Conservation (phyloP, 2,888 invertebrate species). For the Dexiosoma caninum region DNA sequence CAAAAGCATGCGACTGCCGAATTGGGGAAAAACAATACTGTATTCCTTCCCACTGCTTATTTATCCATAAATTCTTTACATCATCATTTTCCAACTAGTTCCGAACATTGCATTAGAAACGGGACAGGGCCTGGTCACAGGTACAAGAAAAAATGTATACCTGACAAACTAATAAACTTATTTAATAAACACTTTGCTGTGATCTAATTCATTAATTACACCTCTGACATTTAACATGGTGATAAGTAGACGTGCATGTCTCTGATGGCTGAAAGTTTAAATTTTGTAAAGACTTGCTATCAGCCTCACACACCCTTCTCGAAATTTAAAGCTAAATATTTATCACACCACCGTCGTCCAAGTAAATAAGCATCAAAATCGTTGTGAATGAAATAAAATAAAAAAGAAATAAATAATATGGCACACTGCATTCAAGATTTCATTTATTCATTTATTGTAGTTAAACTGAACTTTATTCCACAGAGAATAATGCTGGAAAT, state of each 20-base stretch:
- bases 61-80: no score
- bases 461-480: constrained; percentile 30
- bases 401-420: constrained; percentile 27
- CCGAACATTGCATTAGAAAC: no score
- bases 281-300: neutral
- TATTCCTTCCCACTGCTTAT: no score
- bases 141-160: no score
- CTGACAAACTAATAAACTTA: no score
- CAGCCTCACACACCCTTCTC: neutral
- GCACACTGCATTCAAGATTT: constrained; percentile 46
- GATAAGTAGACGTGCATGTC: neutral
- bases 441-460: constrained; percentile 18
- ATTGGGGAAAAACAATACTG: no score
- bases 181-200: neutral
- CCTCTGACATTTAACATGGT: constrained; percentile 1
- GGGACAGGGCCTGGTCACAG: no score
- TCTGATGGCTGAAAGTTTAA: neutral
- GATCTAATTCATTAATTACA: neutral
- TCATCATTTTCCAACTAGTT: no score
- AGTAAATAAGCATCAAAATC: neutral
- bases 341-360: neutral
- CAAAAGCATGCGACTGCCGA: no score
- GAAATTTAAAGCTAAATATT: neutral
- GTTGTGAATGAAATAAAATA: neutral
- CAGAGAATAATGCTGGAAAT: constrained; percentile 15